Evolutionary conservation across 2,113 vertebrate species (phyloP).

Genomic region (Antechinus stuartii): DNA sequence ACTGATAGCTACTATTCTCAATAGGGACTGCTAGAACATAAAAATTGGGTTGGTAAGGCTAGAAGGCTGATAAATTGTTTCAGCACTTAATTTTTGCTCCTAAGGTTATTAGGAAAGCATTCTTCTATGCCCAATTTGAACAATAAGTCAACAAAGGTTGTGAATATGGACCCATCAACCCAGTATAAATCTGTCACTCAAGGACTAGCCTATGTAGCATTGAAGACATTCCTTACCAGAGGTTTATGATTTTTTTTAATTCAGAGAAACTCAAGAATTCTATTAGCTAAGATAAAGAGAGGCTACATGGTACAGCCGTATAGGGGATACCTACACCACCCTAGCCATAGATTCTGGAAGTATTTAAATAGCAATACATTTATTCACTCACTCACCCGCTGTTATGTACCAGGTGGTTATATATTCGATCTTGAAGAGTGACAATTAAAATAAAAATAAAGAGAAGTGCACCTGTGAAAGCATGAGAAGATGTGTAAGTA

Average conservation of each 20-base stretch:
- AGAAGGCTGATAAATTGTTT: neutral
- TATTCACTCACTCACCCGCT: slow-evolving; percentile 59
- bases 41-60: slow-evolving; percentile 27
- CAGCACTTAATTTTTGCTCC: neutral
- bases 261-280: neutral
- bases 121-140: neutral
- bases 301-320: neutral
- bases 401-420: slow-evolving; percentile 54
- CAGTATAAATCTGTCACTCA: neutral
- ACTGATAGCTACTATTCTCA: slow-evolving; percentile 28
- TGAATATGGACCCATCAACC: neutral
- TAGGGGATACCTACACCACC: neutral
- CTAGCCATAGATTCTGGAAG: neutral
- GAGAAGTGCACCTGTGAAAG: slow-evolving; percentile 46
- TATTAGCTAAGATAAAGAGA: neutral
- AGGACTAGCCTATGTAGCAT: neutral
- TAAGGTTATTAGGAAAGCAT: neutral
- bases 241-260: neutral
- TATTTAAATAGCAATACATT: neutral
- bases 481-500: slow-evolving; percentile 56
- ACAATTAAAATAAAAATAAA: slow-evolving; percentile 74
- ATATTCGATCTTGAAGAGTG: slow-evolving; percentile 54
- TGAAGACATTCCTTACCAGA: neutral
- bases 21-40: slow-evolving; percentile 20
- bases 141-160: neutral